Conservation (phyloP, 2,797 vertebrate species). For the Hypotaenidia okinawae region DNA sequence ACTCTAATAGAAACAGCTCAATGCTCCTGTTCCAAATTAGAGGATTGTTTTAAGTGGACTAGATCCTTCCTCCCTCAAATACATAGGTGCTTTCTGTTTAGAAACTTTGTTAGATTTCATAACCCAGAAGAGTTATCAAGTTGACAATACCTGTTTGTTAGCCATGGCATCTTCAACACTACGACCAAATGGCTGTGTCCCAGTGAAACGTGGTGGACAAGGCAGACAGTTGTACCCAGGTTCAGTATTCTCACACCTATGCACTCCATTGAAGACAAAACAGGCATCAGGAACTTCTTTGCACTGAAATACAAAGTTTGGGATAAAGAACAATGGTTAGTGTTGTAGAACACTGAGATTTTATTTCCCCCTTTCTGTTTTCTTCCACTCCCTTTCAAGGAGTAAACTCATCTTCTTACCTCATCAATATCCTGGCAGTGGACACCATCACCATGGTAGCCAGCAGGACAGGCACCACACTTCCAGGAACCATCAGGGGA, state of each 20-base stretch:
- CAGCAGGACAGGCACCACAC: constrained; percentile 91
- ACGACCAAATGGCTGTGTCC: constrained; percentile 90
- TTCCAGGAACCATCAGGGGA: constrained; percentile 93
- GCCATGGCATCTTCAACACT: constrained; percentile 88
- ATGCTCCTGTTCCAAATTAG: not conserved
- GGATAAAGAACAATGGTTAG: not conserved
- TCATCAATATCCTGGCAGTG: constrained; percentile 93
- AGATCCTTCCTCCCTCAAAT: not conserved
- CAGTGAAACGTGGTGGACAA: constrained; percentile 92
- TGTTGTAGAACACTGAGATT: not conserved
- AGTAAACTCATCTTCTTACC: constrained; percentile 72
- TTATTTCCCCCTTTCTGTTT: not conserved
- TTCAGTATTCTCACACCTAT: constrained; percentile 93
- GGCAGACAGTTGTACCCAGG: constrained; percentile 97
- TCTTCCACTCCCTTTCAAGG: not conserved
- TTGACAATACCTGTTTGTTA: constrained; percentile 90
- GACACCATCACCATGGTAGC: constrained; percentile 90
- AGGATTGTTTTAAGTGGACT: not conserved
- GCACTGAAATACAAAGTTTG: constrained; percentile 79
- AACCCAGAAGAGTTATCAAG: not conserved
- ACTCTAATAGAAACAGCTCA: not conserved
- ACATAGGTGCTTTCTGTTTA: not conserved
- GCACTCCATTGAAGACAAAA: constrained; percentile 87
- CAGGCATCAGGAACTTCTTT: constrained; percentile 93
- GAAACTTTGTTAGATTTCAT: not conserved